phyloP scores from a whole-genome alignment of 2,113 vertebrate genomes.

The Poeciliopsis prolifica region DNA sequence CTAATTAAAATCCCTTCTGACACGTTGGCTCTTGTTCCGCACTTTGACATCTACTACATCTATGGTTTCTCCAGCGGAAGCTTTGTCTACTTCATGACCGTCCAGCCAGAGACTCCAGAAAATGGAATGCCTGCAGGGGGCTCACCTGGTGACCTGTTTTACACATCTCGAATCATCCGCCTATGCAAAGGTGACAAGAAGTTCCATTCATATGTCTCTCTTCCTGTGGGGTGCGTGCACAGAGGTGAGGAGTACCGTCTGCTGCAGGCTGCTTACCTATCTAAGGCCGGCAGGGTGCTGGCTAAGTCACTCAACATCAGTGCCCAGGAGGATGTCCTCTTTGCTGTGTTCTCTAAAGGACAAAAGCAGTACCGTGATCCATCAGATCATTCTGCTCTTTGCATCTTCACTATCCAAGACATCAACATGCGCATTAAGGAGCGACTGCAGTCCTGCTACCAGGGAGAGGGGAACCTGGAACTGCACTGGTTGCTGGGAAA shows the following conservation, averaged over 20 bases:
- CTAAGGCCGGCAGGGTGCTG: constrained; percentile 86
- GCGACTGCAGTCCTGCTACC: constrained; percentile 94
- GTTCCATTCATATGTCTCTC: constrained; percentile 96
- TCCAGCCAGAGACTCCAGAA: constrained; percentile 92
- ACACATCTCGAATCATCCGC: constrained; percentile 93
- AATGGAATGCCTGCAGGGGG: constrained; percentile 81
- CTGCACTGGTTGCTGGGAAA: constrained; percentile 97
- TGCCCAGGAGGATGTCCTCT: constrained; percentile 88
- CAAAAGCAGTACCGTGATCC: constrained; percentile 95
- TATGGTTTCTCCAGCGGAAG: constrained; percentile 91
- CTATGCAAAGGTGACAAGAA: constrained; percentile 97
- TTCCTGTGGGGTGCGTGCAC: constrained; percentile 90
- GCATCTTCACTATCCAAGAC: constrained; percentile 89
- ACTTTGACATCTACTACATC: constrained; percentile 95
- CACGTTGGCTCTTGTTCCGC: constrained; percentile 90
- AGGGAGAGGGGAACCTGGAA: constrained; percentile 94
- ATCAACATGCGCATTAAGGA: constrained; percentile 92
- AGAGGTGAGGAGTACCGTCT: constrained; percentile 91
- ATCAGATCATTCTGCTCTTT: constrained; percentile 90
- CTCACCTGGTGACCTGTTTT: constrained; percentile 89
- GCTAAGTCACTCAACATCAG: constrained; percentile 88
- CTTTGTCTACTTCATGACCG: constrained; percentile 94
- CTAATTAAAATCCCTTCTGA: constrained; percentile 97
- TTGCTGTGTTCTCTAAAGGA: constrained; percentile 96
- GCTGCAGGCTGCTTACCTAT: constrained; percentile 91